Conservation (phyloP, 2,888 invertebrate species). For the Nemotelus nigrinus region DNA sequence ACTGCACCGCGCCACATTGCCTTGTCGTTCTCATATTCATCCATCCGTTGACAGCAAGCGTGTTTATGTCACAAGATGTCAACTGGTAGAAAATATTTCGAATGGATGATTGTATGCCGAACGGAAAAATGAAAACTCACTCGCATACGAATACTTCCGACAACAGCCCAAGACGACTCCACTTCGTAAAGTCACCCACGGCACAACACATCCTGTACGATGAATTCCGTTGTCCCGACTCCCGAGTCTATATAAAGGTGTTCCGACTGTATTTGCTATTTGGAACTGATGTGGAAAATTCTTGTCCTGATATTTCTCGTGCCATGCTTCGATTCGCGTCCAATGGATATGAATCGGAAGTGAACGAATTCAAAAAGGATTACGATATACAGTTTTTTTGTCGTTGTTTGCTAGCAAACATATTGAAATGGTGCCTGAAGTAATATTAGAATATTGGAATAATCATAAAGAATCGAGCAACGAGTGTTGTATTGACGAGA, state of each 20-base stretch:
- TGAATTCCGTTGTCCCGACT: too few species aligned
- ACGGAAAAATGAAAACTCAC: background rate
- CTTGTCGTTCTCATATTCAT: background rate
- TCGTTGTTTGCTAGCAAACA: background rate
- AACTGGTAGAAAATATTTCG: conserved; percentile 48
- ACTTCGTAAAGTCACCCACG: too few species aligned
- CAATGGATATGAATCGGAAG: too few species aligned
- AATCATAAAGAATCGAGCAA: background rate
- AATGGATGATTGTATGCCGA: conserved; percentile 43
- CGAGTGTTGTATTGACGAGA: background rate
- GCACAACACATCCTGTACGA: too few species aligned
- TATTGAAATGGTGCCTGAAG: conserved; percentile 7
- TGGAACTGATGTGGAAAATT: too few species aligned
- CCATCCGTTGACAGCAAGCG: background rate
- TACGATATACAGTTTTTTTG: background rate
- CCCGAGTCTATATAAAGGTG: too few species aligned
- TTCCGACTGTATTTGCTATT: too few species aligned
- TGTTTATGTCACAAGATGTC: conserved; percentile 46
- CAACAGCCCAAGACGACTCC: too few species aligned
- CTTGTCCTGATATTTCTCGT: too few species aligned
- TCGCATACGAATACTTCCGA: background rate
- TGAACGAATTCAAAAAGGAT: too few species aligned
- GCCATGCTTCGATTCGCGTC: too few species aligned
- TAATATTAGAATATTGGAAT: conserved; percentile 19
- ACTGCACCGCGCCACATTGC: background rate